Evolutionary conservation across 2,888 invertebrate genomes (phyloP).

Genomic region (Spodoptera picta): DNA sequence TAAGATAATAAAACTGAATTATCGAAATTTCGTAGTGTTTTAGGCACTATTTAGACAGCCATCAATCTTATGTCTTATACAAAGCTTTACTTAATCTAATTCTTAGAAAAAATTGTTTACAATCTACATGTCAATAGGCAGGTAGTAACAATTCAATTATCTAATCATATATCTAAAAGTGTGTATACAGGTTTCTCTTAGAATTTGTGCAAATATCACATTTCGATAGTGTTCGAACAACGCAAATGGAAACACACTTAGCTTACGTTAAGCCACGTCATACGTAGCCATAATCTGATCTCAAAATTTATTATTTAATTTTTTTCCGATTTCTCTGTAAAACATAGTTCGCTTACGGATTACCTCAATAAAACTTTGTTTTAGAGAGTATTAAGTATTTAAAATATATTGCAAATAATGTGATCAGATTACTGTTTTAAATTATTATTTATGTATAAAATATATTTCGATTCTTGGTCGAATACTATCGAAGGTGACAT

Average conservation of each 20-base stretch:
- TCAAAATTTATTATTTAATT: conserved; percentile 23
- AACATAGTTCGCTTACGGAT: conserved; percentile 37
- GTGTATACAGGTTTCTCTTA: conserved; percentile 65
- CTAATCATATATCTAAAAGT: conserved; percentile 74
- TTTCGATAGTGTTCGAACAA: conserved; percentile 34
- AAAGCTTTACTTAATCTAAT: conserved; percentile 83
- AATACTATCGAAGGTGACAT: conserved; percentile 44
- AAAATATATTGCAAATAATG: conserved; percentile 39
- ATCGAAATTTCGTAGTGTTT: conserved; percentile 88
- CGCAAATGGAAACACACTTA: conserved; percentile 26
- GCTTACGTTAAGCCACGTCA: conserved; percentile 21
- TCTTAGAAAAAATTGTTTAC: conserved; percentile 79
- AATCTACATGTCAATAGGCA: conserved; percentile 87
- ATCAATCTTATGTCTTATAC: conserved; percentile 88
- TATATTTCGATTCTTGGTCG: conserved; percentile 27
- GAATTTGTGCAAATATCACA: conserved; percentile 38
- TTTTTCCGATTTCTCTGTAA: conserved; percentile 31
- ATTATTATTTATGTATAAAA: conserved; percentile 27
- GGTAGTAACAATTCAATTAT: conserved; percentile 83
- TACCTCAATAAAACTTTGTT: conserved; percentile 41
- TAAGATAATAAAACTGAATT: conserved; percentile 86
- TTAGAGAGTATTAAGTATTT: conserved; percentile 35
- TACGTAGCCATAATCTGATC: conserved; percentile 29
- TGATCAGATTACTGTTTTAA: conserved; percentile 30
- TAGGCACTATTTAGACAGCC: conserved; percentile 89